Base-by-base conservation (phyloP, 2,888 invertebrate species). In the Panopea generosa region DNA sequence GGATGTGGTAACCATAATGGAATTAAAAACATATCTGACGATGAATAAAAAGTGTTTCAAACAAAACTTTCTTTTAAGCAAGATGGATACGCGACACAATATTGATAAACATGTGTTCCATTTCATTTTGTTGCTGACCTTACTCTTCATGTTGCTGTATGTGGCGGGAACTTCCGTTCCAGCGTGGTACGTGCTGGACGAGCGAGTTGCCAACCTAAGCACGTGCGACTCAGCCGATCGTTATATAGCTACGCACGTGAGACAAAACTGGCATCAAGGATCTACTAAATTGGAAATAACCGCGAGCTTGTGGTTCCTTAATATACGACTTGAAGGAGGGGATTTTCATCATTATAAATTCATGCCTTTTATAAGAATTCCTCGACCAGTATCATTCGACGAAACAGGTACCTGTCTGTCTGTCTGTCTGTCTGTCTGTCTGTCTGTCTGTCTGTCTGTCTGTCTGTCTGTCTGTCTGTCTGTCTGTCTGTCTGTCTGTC, bases 21-120 rank as follows among this genome's bases (percentile, higher is more conserved):
- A 11, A 33, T 7, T 33, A 33, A 33, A 11, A 4, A 33, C 4
- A 33, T 11, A 33, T 4, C 11, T 33, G 11, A 7, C 11, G 33
- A n/a, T n/a, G n/a, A n/a, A n/a, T n/a, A 33, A 11, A 33, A 11
- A 33, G 33, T 11, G 33, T 4, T 33, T 33, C 4, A 33, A 33
- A 11, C 4, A 33, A 33, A 33, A 11, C 6, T 4, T 33, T 4
- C 33, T 33, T 33, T 33, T 33, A 11, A 33, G 11, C 33, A 33
- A 11, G 33, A 33, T 11, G 33, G 33, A 33, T 33, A 33, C 4
- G 14, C 29, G 26, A 7, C 68, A 68, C 18, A 68, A 74, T 29
- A 68, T 69, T n/a, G 75, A 75, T 45, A 60, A 56, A 57, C 55
- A 75, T 29, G 75, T 75, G 24, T 75, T 75, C 47, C 69, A 75